Evolutionary conservation across 2,888 invertebrate species (phyloP).

Genomic region (Cyrtodaria siliqua): DNA sequence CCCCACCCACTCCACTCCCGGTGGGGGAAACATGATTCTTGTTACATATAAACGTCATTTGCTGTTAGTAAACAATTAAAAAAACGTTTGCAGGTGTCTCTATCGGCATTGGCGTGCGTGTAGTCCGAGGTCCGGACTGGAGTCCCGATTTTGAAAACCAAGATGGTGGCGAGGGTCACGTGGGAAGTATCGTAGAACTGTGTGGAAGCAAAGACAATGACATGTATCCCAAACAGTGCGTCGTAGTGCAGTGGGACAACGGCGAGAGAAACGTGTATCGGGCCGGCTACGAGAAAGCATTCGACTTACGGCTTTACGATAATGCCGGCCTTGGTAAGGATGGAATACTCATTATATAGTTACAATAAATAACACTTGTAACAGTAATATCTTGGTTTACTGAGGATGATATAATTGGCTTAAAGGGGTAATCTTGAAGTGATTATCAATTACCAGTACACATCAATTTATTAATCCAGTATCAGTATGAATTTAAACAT

Average conservation of each 20-base stretch:
- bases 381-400: too few relatives aligned
- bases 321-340: constrained; percentile 92
- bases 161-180: constrained; percentile 81
- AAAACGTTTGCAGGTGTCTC: constrained; percentile 28
- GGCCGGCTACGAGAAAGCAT: constrained; percentile 93
- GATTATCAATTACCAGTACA: too few relatives aligned
- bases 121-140: constrained; percentile 82
- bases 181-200: constrained; percentile 86
- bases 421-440: too few relatives aligned
- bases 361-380: too few relatives aligned
- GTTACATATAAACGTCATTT: too few relatives aligned
- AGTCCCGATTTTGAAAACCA: constrained; percentile 74
- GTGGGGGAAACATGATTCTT: too few relatives aligned
- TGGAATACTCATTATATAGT: too few relatives aligned
- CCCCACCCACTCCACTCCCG: too few relatives aligned
- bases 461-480: too few relatives aligned
- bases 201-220: constrained; percentile 67
- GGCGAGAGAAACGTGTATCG: constrained; percentile 88
- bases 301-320: constrained; percentile 92
- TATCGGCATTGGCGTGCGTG: constrained; percentile 73
- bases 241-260: constrained; percentile 93
- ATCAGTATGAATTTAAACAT: too few relatives aligned
- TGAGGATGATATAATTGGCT: too few relatives aligned
- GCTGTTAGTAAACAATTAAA: too few relatives aligned
- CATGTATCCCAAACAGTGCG: constrained; percentile 91